Evolutionary conservation across 2,888 invertebrate genomes (phyloP).

Genomic region (Rotaria socialis): DNA sequence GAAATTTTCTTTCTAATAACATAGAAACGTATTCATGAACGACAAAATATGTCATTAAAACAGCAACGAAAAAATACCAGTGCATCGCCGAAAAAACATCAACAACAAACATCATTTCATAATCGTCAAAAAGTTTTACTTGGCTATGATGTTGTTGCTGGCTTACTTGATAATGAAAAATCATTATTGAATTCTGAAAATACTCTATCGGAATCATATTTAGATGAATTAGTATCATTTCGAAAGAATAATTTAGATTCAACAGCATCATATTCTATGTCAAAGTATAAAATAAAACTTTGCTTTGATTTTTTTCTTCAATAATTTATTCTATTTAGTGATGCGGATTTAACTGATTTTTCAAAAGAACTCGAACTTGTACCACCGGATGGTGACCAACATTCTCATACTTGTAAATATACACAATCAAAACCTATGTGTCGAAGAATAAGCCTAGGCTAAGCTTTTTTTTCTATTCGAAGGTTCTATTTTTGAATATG

Average conservation of each 20-base stretch:
- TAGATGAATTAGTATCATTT: not conserved
- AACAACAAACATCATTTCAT: not conserved
- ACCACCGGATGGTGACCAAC: constrained; percentile 9
- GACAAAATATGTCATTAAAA: constrained; percentile 5
- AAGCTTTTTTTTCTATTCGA: too few relatives aligned
- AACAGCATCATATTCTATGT: not conserved
- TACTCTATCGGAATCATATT: not conserved
- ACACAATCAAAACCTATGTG: not conserved
- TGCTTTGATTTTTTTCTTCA: not conserved
- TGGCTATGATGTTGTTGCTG: constrained; percentile 30
- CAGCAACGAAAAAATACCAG: not conserved
- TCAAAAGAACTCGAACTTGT: constrained; percentile 25
- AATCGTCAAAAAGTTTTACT: constrained; percentile 31
- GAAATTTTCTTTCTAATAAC: not conserved
- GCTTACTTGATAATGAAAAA: not conserved
- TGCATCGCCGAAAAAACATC: not conserved
- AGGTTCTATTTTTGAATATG: too few relatives aligned
- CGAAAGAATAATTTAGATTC: constrained; percentile 10
- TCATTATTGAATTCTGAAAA: not conserved
- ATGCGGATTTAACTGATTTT: not conserved
- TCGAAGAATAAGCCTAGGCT: too few relatives aligned
- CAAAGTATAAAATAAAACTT: not conserved
- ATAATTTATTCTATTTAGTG: not conserved
- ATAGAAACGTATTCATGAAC: constrained; percentile 11
- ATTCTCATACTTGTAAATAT: constrained; percentile 22